These are phyloP conservation scores for Spatulosminthurus flaviceps DNA, from an alignment of 2,888 invertebrate genomes.

Conservation along the genomic window DNA sequence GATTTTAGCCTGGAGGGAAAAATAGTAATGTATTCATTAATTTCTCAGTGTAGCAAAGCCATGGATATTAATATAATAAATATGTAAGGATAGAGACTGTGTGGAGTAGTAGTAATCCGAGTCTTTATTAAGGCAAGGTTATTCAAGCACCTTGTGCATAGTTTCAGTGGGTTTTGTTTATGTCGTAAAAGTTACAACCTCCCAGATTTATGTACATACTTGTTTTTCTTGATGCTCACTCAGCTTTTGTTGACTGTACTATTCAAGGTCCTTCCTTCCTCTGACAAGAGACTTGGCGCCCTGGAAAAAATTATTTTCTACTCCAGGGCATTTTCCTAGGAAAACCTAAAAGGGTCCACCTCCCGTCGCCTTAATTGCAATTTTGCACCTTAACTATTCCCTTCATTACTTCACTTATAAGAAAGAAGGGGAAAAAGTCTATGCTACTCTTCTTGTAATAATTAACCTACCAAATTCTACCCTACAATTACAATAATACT, in stretches of 20 bases:
- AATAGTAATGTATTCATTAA: background rate
- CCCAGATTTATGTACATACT: too few species aligned
- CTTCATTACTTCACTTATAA: too few species aligned
- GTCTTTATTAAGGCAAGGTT: conserved; percentile 24
- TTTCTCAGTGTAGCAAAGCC: background rate
- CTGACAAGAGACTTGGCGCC: conserved; percentile 47
- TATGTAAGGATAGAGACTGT: background rate
- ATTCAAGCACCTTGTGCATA: background rate
- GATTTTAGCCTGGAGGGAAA: background rate
- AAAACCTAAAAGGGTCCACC: conserved; percentile 40
- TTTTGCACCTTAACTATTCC: conserved; percentile 50
- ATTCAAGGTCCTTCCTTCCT: conserved; percentile 44
- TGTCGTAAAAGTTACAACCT: background rate
- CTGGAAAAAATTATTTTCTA: conserved; percentile 27
- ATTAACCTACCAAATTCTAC: conserved; percentile 19
- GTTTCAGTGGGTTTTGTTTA: background rate
- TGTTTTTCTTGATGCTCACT: conserved; percentile 26
- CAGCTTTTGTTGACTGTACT: conserved; percentile 34
- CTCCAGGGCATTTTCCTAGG: background rate
- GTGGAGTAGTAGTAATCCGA: background rate
- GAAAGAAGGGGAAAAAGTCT: too few species aligned
- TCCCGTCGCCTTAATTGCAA: conserved; percentile 52
- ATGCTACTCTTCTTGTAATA: conserved; percentile 11
- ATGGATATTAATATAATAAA: background rate
- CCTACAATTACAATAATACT: conserved; percentile 23